Conservation (phyloP, 2,888 invertebrate genomes). For the Cantharis rustica region DNA sequence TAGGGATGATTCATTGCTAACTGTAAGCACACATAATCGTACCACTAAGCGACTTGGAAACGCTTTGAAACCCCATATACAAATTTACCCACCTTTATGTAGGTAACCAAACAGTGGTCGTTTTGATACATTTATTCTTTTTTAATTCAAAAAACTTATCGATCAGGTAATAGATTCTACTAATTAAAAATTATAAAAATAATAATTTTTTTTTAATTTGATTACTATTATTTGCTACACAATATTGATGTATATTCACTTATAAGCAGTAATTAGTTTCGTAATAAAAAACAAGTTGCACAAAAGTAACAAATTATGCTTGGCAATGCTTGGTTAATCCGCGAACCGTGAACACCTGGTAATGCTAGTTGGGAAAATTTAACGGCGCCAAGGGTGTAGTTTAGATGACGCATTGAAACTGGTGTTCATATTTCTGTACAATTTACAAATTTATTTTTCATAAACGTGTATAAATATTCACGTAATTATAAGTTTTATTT, state of each 20-base stretch:
- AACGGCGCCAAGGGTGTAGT: conserved; percentile 37
- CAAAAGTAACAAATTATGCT: conserved; percentile 19
- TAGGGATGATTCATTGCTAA: conserved; percentile 41
- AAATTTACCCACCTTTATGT: conserved; percentile 21
- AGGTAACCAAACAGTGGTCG: conserved; percentile 17
- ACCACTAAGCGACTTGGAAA: conserved; percentile 42
- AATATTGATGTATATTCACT: neutral
- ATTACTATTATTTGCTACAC: neutral
- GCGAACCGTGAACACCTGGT: conserved; percentile 41
- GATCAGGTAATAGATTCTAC: neutral
- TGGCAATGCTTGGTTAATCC: conserved; percentile 28
- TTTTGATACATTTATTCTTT: neutral
- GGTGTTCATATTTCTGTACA: conserved; percentile 22
- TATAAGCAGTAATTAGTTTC: conserved; percentile 10
- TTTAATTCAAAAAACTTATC: neutral
- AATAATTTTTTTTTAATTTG: neutral
- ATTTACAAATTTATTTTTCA: conserved; percentile 16
- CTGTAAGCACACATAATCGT: conserved; percentile 41
- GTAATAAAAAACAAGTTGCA: conserved; percentile 5
- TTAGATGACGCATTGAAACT: conserved; percentile 27
- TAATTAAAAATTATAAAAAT: neutral
- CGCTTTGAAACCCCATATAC: conserved; percentile 34
- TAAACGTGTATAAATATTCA: neutral
- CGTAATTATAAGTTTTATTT: conserved; percentile 1
- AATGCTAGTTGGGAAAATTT: conserved; percentile 41